phyloP scores from a whole-genome alignment of 1,140 invertebrate genomes.

The Drosophila repleta region DNA sequence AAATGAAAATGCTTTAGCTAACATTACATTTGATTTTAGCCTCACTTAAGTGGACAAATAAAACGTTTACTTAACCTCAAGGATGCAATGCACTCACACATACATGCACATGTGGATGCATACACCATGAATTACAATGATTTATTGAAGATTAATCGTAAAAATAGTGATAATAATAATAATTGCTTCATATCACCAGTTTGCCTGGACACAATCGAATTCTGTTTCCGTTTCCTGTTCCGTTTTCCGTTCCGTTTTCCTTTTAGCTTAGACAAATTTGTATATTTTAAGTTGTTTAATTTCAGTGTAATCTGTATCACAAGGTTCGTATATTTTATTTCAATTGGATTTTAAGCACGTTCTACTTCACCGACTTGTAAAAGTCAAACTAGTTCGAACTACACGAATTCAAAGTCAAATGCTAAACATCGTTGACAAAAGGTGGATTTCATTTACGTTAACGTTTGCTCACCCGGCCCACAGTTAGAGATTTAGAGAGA shows the following conservation, averaged over 20 bases:
- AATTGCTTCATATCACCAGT: slow-evolving; percentile 76
- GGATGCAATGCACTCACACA: slow-evolving; percentile 36
- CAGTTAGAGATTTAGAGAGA: neutral
- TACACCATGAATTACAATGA: slow-evolving; percentile 37
- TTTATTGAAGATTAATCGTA: slow-evolving; percentile 46
- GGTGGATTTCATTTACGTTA: neutral
- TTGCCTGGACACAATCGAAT: slow-evolving; percentile 47
- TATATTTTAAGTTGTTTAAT: slow-evolving; percentile 8
- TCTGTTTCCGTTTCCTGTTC: slow-evolving; percentile 7
- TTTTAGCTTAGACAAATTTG: slow-evolving; percentile 1
- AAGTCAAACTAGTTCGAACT: neutral
- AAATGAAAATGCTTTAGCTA: slow-evolving; percentile 22
- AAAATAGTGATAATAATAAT: slow-evolving; percentile 46
- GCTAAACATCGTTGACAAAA: slow-evolving; percentile 16
- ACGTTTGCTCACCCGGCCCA: slow-evolving; percentile 9
- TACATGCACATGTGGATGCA: slow-evolving; percentile 52
- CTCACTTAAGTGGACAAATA: slow-evolving; percentile 41
- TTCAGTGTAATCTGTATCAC: slow-evolving; percentile 31
- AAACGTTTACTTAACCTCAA: slow-evolving; percentile 60
- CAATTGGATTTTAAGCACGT: slow-evolving; percentile 28
- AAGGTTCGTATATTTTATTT: slow-evolving; percentile 18
- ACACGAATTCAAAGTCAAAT: neutral
- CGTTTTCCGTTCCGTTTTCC: neutral
- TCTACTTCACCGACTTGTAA: neutral
- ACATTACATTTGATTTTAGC: slow-evolving; percentile 67